Percentiles rank a stretch among this genome's conserved stretches.
Conservation (phyloP, 2,113 vertebrate genomes). For the Cephalopterus ornatus region DNA sequence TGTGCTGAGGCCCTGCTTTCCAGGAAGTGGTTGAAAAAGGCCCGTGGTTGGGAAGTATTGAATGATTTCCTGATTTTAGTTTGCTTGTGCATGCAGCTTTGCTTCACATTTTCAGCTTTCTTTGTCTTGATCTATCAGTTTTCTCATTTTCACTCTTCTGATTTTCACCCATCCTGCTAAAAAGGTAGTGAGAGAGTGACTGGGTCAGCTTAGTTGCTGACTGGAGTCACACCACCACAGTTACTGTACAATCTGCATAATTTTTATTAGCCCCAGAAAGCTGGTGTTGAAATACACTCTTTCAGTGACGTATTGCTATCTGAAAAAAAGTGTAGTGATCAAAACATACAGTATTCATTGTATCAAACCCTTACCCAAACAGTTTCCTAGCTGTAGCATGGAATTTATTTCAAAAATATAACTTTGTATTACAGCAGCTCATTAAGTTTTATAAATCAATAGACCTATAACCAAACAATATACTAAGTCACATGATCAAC, state of each 20-base stretch:
- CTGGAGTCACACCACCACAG: not conserved
- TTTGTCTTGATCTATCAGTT: not conserved
- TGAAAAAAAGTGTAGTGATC: not conserved
- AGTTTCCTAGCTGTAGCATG: not conserved
- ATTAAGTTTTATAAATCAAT: not conserved
- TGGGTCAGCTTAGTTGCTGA: not conserved
- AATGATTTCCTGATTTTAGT: not conserved
- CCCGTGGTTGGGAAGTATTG: fast-evolving
- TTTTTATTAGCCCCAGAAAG: not conserved
- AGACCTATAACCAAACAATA: not conserved
- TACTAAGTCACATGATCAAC: not conserved
- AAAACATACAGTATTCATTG: not conserved
- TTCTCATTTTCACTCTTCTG: not conserved
- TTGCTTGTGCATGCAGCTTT: not conserved
- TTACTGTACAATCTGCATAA: not conserved
- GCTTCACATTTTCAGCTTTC: not conserved
- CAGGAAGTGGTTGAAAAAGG: not conserved
- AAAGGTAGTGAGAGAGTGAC: not conserved
- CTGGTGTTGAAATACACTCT: not conserved
- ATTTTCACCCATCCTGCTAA: not conserved
- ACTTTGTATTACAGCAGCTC: not conserved
- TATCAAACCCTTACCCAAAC: not conserved
- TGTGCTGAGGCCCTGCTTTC: not conserved
- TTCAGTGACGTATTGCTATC: not conserved
- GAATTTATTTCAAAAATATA: not conserved